phyloP scores from a whole-genome alignment of 2,888 invertebrate species.

The Archaeoteleia sp. region DNA sequence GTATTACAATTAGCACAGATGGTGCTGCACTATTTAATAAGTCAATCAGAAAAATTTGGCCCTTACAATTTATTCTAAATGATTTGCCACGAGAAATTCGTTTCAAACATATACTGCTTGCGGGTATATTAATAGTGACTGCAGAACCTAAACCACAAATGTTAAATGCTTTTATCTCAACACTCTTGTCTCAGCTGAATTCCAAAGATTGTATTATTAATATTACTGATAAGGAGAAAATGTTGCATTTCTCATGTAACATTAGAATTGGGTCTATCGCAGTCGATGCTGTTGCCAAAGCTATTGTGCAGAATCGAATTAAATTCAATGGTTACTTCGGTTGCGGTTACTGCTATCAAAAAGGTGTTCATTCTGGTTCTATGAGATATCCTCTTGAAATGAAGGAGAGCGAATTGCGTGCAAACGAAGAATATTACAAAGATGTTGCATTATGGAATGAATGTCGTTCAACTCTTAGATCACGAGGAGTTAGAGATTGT shows the following conservation, averaged over 20 bases:
- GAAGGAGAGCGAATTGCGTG: constrained; percentile 8
- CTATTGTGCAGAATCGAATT: constrained; percentile 21
- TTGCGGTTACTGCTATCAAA: constrained; percentile 23
- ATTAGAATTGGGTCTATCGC: constrained; percentile 12
- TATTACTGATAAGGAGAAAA: background rate
- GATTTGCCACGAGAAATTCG: constrained; percentile 14
- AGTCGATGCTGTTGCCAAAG: constrained; percentile 19
- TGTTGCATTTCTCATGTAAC: too few species aligned
- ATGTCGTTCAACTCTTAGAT: background rate
- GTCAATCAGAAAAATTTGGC: constrained; percentile 14
- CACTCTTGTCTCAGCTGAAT: constrained; percentile 3
- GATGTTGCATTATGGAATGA: constrained; percentile 3
- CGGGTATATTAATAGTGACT: constrained; percentile 7
- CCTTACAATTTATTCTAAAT: constrained; percentile 11
- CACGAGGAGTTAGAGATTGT: constrained; percentile 4
- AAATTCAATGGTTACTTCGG: constrained; percentile 16
- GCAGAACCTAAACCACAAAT: constrained; percentile 2
- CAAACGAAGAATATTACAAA: constrained; percentile 17
- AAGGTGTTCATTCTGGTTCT: background rate
- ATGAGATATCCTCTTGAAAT: constrained; percentile 21
- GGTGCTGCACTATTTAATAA: constrained; percentile 16
- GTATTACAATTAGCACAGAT: constrained; percentile 12
- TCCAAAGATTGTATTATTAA: background rate
- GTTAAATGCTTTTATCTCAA: constrained; percentile 1
- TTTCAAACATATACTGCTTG: constrained; percentile 7